phyloP scores from a whole-genome alignment of 2,113 vertebrate genomes.

The Lates calcarifer region DNA sequence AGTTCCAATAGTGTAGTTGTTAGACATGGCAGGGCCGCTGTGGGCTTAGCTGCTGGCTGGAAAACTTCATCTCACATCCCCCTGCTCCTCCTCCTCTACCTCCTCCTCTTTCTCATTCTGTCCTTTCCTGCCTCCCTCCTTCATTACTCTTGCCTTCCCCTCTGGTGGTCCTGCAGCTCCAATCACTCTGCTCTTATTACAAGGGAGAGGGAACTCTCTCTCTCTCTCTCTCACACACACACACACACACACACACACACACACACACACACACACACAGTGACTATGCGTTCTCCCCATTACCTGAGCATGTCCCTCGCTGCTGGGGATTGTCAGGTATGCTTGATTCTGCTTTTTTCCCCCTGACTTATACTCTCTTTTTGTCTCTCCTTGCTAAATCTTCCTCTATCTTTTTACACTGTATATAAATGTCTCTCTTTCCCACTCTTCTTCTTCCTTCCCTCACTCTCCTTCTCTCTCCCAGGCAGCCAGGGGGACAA shows the following conservation, averaged over 20 bases:
- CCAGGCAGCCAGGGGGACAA: constrained; percentile 74
- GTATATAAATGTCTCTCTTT: constrained; percentile 11
- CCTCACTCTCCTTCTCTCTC: constrained; percentile 40
- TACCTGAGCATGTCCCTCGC: constrained; percentile 57
- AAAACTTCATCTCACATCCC: constrained; percentile 66
- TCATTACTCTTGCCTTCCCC: constrained; percentile 65
- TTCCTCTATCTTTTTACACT: constrained; percentile 29
- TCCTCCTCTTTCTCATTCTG: constrained; percentile 51
- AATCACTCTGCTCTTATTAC: constrained; percentile 73
- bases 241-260: constrained; percentile 12
- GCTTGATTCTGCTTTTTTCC: constrained; percentile 48
- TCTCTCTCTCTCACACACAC: background rate
- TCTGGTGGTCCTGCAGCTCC: constrained; percentile 69
- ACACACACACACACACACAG: constrained; percentile 28
- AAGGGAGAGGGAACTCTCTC: constrained; percentile 37
- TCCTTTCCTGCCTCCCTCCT: constrained; percentile 59
- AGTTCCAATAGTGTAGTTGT: constrained; percentile 70
- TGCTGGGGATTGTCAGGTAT: constrained; percentile 50
- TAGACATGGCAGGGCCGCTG: constrained; percentile 63
- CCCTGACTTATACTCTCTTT: constrained; percentile 18
- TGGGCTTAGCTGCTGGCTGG: constrained; percentile 64
- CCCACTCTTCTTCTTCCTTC: constrained; percentile 53
- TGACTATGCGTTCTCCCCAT: constrained; percentile 53
- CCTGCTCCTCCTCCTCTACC: constrained; percentile 30
- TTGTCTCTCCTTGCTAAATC: constrained; percentile 50